Base-by-base conservation (phyloP, 2,888 invertebrate species). In the Sympetrum striolatum region DNA sequence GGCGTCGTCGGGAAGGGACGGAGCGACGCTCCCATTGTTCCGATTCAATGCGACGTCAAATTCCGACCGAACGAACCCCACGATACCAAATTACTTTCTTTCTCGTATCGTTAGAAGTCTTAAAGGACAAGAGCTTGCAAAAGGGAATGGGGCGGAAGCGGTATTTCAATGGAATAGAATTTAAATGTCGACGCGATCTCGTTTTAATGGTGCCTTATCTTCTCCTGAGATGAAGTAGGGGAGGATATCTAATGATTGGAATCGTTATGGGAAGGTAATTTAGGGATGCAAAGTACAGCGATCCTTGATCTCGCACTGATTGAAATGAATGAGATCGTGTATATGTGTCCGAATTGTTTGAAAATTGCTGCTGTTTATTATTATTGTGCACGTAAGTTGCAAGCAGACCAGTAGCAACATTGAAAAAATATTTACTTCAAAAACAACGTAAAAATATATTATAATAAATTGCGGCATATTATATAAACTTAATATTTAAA, bases 21-120 rank as follows among this genome's bases (percentile, higher is more conserved):
- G 35, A 82, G 35, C 58, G 82, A 58, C 35, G 82, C 35, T 64
- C 37, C 86, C 39, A 86, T 86, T 86, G 86, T 86, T 86, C 37
- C 58, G 22, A 60, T 37, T 86, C 60, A 86, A 86, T 60, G 60
- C 86, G 37, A 60, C 64, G 86, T 86, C 86, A 86, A 86, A 86
- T 86, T 86, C 86, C 86, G 31, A n/a, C 60, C 35, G 39, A 60
- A 60, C 35, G 58, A 37, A 86, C 60, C 35, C 37, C 37, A 39
- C 35, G 86, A 60, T 18, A 64, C 86, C 86, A 86, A 60, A 86
- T 86, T 86, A 37, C 60, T 37, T 64, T 35, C 82, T 22, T 25
- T 82, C 2, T 60, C 58, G 31, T 35, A 5, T 22, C 31, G 25
- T 82, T 48, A 44, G 44, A 44, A 44, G 31, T 35, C 25, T 2